A percentile compares a stretch with the other conserved stretches of the same genome.
These are phyloP conservation scores for Mirza zaza DNA, from an alignment of 2,113 vertebrate genomes.

Conservation along the genomic window DNA sequence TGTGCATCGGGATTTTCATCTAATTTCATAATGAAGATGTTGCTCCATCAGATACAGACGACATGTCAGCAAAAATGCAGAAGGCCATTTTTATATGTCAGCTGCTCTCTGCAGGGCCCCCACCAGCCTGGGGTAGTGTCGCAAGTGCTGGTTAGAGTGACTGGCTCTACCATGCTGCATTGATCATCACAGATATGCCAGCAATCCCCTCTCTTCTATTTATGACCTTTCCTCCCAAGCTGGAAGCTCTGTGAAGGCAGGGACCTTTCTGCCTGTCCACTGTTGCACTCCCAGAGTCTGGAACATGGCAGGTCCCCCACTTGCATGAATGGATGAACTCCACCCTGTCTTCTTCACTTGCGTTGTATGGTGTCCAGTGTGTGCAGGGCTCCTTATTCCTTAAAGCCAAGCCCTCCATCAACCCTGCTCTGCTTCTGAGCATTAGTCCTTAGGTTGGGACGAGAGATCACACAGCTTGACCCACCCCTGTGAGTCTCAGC, in stretches of 20 bases:
- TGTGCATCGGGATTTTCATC: conserved; percentile 63
- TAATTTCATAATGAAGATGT: conserved; percentile 78
- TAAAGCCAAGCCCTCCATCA: not conserved
- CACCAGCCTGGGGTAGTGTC: not conserved
- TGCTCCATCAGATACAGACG: conserved; percentile 65
- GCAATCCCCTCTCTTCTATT: not conserved
- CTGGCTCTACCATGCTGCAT: not conserved
- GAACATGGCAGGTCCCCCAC: not conserved
- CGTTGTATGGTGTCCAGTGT: rapidly evolving
- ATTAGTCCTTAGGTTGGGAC: not conserved
- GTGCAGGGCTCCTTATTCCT: not conserved
- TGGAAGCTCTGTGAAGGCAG: not conserved
- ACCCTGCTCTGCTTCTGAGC: not conserved
- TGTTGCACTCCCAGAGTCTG: not conserved
- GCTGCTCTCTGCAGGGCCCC: not conserved
- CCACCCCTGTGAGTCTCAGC: not conserved
- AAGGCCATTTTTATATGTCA: conserved; percentile 69
- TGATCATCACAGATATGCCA: rapidly evolving
- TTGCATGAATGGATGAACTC: no score
- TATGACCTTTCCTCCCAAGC: not conserved
- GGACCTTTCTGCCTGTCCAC: no score
- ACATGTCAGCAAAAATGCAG: conserved; percentile 59
- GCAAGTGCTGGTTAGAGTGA: not conserved
- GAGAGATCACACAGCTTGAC: not conserved
- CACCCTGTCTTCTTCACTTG: not conserved